A percentile compares a stretch with the other conserved stretches of the same genome.
Conservation (phyloP, 2,888 invertebrate genomes). For the Zelleria hepariella region DNA sequence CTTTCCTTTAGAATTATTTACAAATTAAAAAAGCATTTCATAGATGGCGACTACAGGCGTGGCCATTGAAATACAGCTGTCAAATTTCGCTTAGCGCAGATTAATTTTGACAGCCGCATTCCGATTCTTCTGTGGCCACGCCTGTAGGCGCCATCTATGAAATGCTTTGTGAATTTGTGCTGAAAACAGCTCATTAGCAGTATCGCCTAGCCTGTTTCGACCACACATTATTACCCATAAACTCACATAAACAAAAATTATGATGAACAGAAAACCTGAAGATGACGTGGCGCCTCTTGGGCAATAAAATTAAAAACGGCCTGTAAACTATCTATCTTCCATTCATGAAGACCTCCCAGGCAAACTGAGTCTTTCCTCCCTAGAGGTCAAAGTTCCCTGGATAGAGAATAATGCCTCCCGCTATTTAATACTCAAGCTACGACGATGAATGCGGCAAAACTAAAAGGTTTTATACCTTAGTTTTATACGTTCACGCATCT, state of each 20-base stretch:
- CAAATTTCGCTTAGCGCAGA: no score
- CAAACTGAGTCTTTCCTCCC: background rate
- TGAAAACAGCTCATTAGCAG: no score
- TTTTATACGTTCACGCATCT: slow-evolving; percentile 25
- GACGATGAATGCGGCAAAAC: slow-evolving; percentile 23
- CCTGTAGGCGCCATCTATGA: no score
- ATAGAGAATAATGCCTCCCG: slow-evolving; percentile 16
- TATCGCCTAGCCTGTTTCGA: no score
- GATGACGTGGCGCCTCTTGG: slow-evolving; percentile 21
- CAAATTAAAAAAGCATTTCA: no score
- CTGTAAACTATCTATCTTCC: slow-evolving; percentile 22
- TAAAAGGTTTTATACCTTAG: slow-evolving; percentile 33
- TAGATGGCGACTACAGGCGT: no score
- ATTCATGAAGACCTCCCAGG: slow-evolving; percentile 15
- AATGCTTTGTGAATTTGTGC: no score
- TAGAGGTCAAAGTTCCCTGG: slow-evolving; percentile 19
- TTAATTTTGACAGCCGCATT: no score
- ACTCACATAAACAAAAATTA: slow-evolving; percentile 15
- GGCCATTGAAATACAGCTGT: no score
- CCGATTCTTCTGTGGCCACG: no score
- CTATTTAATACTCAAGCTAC: slow-evolving; percentile 33
- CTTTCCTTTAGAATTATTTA: no score
- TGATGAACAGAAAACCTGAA: slow-evolving; percentile 5
- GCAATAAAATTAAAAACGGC: slow-evolving; percentile 24
- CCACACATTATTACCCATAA: background rate